Evolutionary conservation across 1,140 invertebrate genomes (phyloP).

Genomic region (Eufriesea mexicana): DNA sequence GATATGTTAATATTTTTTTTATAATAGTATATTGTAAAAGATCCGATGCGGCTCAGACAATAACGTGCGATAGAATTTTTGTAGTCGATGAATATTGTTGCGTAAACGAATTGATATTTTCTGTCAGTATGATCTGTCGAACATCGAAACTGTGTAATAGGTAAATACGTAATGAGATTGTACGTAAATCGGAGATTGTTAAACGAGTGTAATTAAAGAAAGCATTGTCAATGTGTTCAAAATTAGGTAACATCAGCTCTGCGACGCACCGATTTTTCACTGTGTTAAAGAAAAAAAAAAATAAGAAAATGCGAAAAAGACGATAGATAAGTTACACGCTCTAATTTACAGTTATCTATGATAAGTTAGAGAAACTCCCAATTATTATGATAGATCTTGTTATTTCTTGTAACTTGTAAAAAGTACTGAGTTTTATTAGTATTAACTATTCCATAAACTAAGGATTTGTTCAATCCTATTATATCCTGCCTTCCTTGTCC

Average conservation of each 20-base stretch:
- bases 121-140: neutral
- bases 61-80: neutral
- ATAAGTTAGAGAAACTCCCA: slow-evolving; percentile 73
- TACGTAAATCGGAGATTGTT: slow-evolving; percentile 39
- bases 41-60: slow-evolving; percentile 21
- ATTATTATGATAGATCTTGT: slow-evolving; percentile 80
- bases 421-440: slow-evolving; percentile 83
- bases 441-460: slow-evolving; percentile 78
- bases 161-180: slow-evolving; percentile 36
- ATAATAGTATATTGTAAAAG: slow-evolving; percentile 42
- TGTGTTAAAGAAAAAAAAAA: slow-evolving; percentile 68
- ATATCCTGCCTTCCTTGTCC: slow-evolving; percentile 52
- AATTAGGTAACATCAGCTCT: slow-evolving; percentile 64
- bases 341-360: slow-evolving; percentile 71
- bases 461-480: slow-evolving; percentile 77
- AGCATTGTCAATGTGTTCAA: slow-evolving; percentile 55
- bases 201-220: slow-evolving; percentile 24
- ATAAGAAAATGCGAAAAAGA: slow-evolving; percentile 41
- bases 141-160: slow-evolving; percentile 4
- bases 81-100: neutral
- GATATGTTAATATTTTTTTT: slow-evolving; percentile 51
- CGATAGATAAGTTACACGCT: slow-evolving; percentile 64
- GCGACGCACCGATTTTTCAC: slow-evolving; percentile 69
- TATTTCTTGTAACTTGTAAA: slow-evolving; percentile 82
- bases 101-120: slow-evolving; percentile 17